Evolutionary conservation across 2,888 invertebrate species (phyloP).

Genomic region (Holacanthella duospinosa): DNA sequence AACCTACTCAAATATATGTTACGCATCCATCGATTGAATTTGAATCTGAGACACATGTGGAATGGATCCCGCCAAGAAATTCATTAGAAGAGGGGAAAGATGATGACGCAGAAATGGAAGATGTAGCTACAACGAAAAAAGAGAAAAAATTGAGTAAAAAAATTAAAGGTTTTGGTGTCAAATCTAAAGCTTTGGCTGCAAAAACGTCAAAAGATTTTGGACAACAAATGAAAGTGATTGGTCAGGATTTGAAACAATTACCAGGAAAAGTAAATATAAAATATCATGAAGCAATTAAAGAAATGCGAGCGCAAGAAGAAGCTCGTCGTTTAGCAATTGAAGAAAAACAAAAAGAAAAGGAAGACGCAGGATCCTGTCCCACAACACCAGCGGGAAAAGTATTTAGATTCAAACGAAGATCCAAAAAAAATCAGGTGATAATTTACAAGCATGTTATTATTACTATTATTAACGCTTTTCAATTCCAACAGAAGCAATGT

Average conservation of each 20-base stretch:
- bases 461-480: too few species aligned
- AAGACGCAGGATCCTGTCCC: constrained; percentile 31
- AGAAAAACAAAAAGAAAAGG: constrained; percentile 44
- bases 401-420: constrained; percentile 15
- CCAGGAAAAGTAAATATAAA: constrained; percentile 24
- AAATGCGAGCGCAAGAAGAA: constrained; percentile 29
- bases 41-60: constrained; percentile 6
- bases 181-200: constrained; percentile 28
- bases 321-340: constrained; percentile 23
- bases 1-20: constrained; percentile 16
- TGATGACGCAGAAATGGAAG: constrained; percentile 33
- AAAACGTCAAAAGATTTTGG: constrained; percentile 26
- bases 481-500: too few species aligned
- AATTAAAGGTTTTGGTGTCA: constrained; percentile 27
- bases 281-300: constrained; percentile 24
- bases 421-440: constrained; percentile 6
- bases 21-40: constrained; percentile 26
- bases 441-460: neutral
- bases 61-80: neutral
- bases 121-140: constrained; percentile 23
- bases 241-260: constrained; percentile 23
- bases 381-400: constrained; percentile 15
- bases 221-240: constrained; percentile 23
- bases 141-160: constrained; percentile 28
- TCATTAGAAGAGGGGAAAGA: constrained; percentile 6